Conservation (phyloP, 1,140 invertebrate genomes). For the Papilio machaon region DNA sequence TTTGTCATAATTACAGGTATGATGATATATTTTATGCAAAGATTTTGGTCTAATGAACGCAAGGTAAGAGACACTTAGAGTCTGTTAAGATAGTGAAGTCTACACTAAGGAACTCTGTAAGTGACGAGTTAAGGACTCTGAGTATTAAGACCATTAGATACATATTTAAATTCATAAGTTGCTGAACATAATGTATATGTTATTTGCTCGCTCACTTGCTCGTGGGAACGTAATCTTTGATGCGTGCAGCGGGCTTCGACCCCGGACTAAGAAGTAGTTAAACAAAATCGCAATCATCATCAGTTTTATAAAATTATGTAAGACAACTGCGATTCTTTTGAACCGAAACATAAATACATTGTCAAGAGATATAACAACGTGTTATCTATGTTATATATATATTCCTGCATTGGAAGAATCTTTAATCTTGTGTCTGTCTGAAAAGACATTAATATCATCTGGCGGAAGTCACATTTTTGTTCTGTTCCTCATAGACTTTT, state of each 20-base stretch:
- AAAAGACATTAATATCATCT: background rate
- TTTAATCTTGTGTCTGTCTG: background rate
- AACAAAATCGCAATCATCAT: background rate
- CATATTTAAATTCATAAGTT: background rate
- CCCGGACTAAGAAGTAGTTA: background rate
- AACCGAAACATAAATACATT: too few species aligned
- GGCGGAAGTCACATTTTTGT: conserved; percentile 1
- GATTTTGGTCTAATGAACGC: too few species aligned
- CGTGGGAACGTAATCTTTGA: conserved; percentile 27
- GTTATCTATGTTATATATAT: too few species aligned
- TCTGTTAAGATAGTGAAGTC: background rate
- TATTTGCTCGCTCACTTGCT: background rate
- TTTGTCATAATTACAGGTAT: too few species aligned
- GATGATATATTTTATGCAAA: too few species aligned
- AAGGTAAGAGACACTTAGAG: too few species aligned
- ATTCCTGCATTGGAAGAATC: background rate
- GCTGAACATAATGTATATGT: conserved; percentile 4
- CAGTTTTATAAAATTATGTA: background rate
- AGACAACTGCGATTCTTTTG: background rate
- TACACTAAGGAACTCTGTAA: background rate
- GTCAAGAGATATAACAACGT: too few species aligned
- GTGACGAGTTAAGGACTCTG: background rate
- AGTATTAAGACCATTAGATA: background rate
- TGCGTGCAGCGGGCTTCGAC: conserved; percentile 28
- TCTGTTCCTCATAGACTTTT: background rate